phyloP scores from a whole-genome alignment of 2,888 invertebrate species.

The Rapana venosa region DNA sequence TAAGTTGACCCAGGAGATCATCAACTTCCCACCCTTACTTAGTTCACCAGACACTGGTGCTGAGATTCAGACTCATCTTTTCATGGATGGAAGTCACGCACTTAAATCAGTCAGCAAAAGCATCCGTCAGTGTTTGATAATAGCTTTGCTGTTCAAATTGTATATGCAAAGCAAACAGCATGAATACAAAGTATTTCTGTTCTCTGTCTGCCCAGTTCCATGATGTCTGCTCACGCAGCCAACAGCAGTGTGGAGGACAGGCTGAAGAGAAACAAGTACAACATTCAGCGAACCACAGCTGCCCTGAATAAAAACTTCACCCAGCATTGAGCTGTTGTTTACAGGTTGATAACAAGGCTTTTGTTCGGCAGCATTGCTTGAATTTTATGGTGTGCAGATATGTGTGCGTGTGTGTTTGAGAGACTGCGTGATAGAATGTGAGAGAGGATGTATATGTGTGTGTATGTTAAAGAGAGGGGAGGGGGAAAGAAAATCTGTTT shows the following conservation, averaged over 20 bases:
- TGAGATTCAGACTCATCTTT: too few relatives aligned
- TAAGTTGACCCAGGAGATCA: too few relatives aligned
- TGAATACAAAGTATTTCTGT: background rate
- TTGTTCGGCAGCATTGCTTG: background rate
- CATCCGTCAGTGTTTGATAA: background rate
- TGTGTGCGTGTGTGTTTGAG: background rate
- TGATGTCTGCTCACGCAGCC: slow-evolving; percentile 84
- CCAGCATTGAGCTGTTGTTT: slow-evolving; percentile 52
- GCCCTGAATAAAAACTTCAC: slow-evolving; percentile 93
- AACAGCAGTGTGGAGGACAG: slow-evolving; percentile 88
- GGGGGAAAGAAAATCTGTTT: too few relatives aligned
- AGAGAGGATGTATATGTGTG: too few relatives aligned
- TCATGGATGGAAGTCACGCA: too few relatives aligned
- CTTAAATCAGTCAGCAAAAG: too few relatives aligned
- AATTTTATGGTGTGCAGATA: background rate
- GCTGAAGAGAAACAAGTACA: slow-evolving; percentile 92
- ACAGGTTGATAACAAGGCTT: background rate
- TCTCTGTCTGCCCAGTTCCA: slow-evolving; percentile 80
- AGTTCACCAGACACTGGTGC: too few relatives aligned
- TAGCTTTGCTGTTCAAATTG: background rate
- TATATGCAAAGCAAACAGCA: background rate
- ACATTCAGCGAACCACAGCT: slow-evolving; percentile 88
- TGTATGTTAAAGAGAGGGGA: too few relatives aligned
- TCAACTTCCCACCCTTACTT: too few relatives aligned
- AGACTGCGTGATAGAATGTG: background rate